These are phyloP conservation scores for Nomada fabriciana DNA, from an alignment of 2,888 invertebrate species.

Conservation along the genomic window DNA sequence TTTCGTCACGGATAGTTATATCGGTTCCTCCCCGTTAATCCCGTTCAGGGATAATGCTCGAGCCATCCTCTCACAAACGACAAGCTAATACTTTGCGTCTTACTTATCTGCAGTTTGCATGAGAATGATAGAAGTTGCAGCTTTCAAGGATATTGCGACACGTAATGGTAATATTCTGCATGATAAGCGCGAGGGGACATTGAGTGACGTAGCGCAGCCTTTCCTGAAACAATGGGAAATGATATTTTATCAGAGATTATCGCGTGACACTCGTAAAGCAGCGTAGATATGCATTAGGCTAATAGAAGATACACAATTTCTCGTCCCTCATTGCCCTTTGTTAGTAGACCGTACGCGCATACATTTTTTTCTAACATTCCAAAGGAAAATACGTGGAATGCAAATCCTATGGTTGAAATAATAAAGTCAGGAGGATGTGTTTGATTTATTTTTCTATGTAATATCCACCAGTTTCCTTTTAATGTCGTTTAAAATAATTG, in stretches of 20 bases:
- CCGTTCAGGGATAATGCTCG: constrained; percentile 56
- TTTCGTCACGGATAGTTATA: constrained; percentile 69
- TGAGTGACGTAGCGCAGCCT: no score
- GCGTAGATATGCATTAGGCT: no score
- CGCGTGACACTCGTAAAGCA: background rate
- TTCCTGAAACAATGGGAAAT: no score
- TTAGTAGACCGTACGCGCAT: background rate
- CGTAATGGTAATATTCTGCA: background rate
- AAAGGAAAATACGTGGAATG: no score
- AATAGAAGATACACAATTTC: background rate
- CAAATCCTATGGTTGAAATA: no score
- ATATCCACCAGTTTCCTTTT: no score
- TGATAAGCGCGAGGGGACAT: background rate
- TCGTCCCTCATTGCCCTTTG: constrained; percentile 14
- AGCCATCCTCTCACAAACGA: constrained; percentile 44
- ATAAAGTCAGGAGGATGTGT: no score
- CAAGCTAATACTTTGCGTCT: constrained; percentile 13
- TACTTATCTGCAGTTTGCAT: constrained; percentile 39
- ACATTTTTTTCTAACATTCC: no score
- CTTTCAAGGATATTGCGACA: background rate
- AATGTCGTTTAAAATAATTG: no score
- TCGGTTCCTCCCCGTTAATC: constrained; percentile 68
- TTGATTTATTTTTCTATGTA: no score
- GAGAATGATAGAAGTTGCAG: constrained; percentile 25
- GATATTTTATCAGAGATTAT: background rate